phyloP scores from a whole-genome alignment of 1,140 invertebrate genomes.

The Cyclargus thomasi region DNA sequence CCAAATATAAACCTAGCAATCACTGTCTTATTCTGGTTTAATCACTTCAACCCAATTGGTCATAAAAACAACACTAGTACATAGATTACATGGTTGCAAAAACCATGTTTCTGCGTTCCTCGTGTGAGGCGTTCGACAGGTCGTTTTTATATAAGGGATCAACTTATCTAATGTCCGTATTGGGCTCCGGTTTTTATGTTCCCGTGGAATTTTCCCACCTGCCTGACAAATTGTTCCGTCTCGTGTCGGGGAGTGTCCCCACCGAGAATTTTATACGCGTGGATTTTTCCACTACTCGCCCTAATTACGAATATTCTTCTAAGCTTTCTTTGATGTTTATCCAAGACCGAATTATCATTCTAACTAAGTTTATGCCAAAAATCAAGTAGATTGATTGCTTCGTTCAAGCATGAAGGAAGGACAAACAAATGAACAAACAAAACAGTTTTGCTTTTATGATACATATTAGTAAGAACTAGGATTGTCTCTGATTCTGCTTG shows the following conservation, averaged over 20 bases:
- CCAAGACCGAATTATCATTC: too few relatives aligned
- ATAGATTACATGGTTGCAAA: neutral
- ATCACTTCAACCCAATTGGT: neutral
- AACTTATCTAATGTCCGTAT: neutral
- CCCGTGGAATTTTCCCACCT: neutral
- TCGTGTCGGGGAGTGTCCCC: neutral
- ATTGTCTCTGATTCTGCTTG: too few relatives aligned
- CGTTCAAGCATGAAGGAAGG: too few relatives aligned
- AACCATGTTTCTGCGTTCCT: neutral
- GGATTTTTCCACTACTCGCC: too few relatives aligned
- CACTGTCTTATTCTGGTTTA: neutral
- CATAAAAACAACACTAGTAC: neutral
- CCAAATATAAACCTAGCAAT: neutral
- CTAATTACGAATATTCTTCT: too few relatives aligned
- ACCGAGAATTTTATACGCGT: too few relatives aligned
- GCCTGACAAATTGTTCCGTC: neutral
- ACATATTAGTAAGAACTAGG: too few relatives aligned
- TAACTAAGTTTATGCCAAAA: too few relatives aligned
- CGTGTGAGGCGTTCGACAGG: neutral
- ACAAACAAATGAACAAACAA: too few relatives aligned
- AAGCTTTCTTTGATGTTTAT: too few relatives aligned
- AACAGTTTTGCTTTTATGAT: too few relatives aligned
- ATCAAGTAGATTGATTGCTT: too few relatives aligned
- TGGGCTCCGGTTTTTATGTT: neutral
- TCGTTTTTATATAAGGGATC: neutral